These are phyloP conservation scores for Antedon mediterranea DNA, from an alignment of 53 echinoderm and acorn worm genomes.

Conservation along the genomic window DNA sequence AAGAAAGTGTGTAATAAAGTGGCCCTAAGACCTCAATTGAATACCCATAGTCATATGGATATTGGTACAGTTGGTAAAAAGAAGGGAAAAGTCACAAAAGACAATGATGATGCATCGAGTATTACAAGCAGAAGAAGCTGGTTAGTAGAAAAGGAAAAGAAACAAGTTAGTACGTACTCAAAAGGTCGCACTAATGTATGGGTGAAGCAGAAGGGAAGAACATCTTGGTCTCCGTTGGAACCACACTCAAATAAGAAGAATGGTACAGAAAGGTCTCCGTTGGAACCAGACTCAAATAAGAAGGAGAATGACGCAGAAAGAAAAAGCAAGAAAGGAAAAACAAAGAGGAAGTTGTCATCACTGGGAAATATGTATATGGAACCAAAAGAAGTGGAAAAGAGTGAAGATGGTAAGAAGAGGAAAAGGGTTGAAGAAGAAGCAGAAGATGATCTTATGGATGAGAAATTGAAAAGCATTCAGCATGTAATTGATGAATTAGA, in stretches of 20 bases:
- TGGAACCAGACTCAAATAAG: no score
- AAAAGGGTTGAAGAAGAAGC: neutral
- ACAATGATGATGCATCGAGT: neutral
- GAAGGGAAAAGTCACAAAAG: neutral
- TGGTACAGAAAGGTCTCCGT: neutral
- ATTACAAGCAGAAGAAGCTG: constrained; percentile 46
- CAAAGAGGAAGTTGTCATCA: neutral
- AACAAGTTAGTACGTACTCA: constrained; percentile 17
- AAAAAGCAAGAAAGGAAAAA: neutral
- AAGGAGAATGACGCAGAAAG: no score
- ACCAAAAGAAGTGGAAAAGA: neutral
- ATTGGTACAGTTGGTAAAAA: no score
- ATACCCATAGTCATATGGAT: no score
- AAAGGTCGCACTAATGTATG: neutral
- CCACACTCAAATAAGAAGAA: neutral
- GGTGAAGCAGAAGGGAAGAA: neutral
- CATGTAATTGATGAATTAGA: no score
- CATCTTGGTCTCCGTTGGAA: neutral
- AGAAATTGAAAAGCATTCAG: no score
- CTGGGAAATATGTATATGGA: neutral
- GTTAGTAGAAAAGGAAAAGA: constrained; percentile 41
- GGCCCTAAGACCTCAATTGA: neutral
- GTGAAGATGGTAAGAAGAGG: neutral
- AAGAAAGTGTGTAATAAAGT: neutral
- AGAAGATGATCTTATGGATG: no score